Evolutionary conservation across 2,797 vertebrate species (phyloP), one percentile per base, ranked within the genome.

Genomic region (Gobionotothen gibberifrons): DNA sequence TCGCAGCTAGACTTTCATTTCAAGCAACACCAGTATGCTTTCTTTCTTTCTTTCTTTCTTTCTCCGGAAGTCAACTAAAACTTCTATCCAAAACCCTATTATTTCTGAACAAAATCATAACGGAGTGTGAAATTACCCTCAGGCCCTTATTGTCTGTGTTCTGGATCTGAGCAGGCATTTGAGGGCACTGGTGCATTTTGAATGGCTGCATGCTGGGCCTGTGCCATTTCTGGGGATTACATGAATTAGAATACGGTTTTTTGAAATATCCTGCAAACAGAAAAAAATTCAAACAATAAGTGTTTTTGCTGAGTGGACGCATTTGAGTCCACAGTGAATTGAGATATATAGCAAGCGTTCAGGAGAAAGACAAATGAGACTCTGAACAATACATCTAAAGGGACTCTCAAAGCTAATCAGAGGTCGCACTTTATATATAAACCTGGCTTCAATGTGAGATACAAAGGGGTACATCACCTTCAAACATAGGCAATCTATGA

Each of bases 61-160:
- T 54, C 40, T n/a, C 67, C 74, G 79, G 59, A 85, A 85, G 73
- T 79, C 73, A 78, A 85, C 68, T 60, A 21, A 3, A 82, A 90
- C 85, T 84, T 85, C 65, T 75, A 52, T 82, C 69, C 51, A 81
- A 83, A 80, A 79, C 57, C 57, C 69, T 75, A 83, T 84, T 80
- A 85, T 86, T 85, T 87, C 69, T 73, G 82, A 85, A 86, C 85
- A 85, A 87, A 92, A 87, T 88, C 72, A 87, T 91, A 92, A 90
- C 81, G 73, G 83, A 87, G 89, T 91, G 88, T 92, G 87, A 93
- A 94, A 93, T 93, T 87, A 90, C 87, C 86, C 88, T 3, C 61
- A 81, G 76, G 82, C 82, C 83, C 78, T 76, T 76, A 72, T 82
- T 84, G 84, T 84, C 85, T 90, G 84, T 89, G 86, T 87, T 85